Conservation (phyloP, 2,888 invertebrate genomes). For the Dolichopus griseipennis region DNA sequence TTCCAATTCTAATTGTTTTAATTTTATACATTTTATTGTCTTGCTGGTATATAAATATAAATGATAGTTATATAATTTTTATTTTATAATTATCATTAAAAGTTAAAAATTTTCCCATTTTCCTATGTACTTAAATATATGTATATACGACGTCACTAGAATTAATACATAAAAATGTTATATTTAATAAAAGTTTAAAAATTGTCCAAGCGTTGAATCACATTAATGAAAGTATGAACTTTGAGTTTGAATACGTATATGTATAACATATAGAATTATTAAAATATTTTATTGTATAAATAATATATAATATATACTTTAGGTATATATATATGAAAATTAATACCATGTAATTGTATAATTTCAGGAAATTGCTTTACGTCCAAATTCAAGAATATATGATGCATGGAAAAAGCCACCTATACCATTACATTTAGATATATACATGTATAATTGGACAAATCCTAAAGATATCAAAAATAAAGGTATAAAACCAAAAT, state of each 20-base stretch:
- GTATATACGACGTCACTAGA: no score
- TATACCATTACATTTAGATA: conserved; percentile 54
- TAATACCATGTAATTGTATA: conserved; percentile 14
- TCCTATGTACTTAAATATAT: no score
- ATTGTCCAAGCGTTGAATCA: no score
- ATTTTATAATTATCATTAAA: no score
- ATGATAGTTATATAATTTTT: no score
- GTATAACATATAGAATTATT: neutral
- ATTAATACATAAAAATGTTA: no score
- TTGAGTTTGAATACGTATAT: neutral
- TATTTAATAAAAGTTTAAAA: no score
- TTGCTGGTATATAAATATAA: no score
- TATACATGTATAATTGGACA: conserved; percentile 74
- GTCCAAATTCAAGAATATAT: conserved; percentile 53
- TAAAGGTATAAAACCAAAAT: conserved; percentile 48
- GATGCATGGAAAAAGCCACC: conserved; percentile 62
- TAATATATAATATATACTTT: neutral
- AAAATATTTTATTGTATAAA: neutral
- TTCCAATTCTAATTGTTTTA: no score
- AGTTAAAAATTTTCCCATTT: no score
- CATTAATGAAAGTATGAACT: no score
- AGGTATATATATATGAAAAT: neutral
- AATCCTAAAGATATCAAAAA: conserved; percentile 58
- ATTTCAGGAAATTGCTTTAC: conserved; percentile 54
- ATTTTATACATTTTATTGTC: no score